Evolutionary conservation across 2,797 vertebrate species (phyloP), one percentile per base, ranked within the genome.

Genomic region (Sebastes variabilis): DNA sequence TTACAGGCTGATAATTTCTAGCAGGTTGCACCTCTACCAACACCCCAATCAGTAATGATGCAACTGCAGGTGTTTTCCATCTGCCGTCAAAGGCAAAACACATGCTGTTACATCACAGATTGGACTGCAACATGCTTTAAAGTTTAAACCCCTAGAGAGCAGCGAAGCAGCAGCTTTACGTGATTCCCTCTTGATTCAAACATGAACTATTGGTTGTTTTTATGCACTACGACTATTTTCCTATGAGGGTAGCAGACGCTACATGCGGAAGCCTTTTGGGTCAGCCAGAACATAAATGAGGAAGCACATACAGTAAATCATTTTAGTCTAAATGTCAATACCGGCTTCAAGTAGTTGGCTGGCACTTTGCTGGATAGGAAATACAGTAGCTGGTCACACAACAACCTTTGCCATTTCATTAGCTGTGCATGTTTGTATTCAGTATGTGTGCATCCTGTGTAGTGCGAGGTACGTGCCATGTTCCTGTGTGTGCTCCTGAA

Each of bases 341-440:
- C 8, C 3, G 0, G 29, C 24, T 67, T 62, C 11, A 49, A 74
- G 34, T 42, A 24, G 13, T 30, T 64, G 24, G 29, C 68, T 86
- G 49, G 34, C 18, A 64, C 46, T 79, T 34, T 30, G 38, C 59
- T 61, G 76, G 36, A 55, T 55, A 60, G 69, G 68, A 87, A 87
- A 81, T 79, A 61, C 79, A 85, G 68, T 34, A 73, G 77, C 76
- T 75, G 67, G 73, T 72, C 54, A 65, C 20, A 11, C 52, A 49
- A 2, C 5, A 18, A 79, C 77, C 77, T 82, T 78, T 76, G 38
- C 49, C 70, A 80, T 82, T 79, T 80, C 55, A 88, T 83, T 77
- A 87, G 59, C 65, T 29, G 66, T 58, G 79, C 27, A 36, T 74
- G 55, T 75, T 75, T 87, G 32, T 73, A 36, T 69, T 54, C 49